Conservation (phyloP, 2,888 invertebrate genomes). For the Stenodema calcarata region DNA sequence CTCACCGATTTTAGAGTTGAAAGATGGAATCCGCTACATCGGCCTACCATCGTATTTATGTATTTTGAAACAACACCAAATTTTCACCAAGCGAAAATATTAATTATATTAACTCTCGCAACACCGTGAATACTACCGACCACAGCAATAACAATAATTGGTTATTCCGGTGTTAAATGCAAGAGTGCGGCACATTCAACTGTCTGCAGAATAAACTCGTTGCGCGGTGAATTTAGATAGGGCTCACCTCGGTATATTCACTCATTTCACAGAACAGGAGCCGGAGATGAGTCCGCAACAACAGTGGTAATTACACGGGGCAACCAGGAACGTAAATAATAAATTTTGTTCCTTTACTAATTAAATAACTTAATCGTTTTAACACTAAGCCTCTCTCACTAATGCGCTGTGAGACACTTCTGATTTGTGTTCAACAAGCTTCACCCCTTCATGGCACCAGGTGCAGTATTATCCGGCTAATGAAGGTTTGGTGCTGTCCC, state of each 20-base stretch:
- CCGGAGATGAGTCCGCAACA: background rate
- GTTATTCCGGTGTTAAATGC: no score
- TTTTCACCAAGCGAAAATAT: no score
- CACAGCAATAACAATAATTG: no score
- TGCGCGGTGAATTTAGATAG: background rate
- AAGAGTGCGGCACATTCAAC: no score
- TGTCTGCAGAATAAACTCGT: background rate
- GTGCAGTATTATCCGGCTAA: conserved; percentile 14
- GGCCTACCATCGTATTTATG: no score
- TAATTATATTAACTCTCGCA: no score
- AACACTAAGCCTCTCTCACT: conserved; percentile 21
- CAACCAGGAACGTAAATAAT: background rate
- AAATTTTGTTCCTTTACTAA: background rate
- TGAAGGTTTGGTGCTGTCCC: background rate
- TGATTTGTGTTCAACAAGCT: conserved; percentile 27
- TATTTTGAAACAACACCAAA: no score
- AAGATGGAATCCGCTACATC: no score
- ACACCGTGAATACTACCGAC: no score
- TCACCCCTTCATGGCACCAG: background rate
- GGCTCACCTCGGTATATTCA: background rate
- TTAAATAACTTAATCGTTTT: conserved; percentile 31
- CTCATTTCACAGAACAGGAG: background rate
- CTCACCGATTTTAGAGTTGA: no score
- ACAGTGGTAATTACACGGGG: background rate
- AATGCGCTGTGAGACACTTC: conserved; percentile 13